These are phyloP conservation scores for Gobio gobio DNA, from an alignment of 2,113 vertebrate genomes.

Conservation along the genomic window DNA sequence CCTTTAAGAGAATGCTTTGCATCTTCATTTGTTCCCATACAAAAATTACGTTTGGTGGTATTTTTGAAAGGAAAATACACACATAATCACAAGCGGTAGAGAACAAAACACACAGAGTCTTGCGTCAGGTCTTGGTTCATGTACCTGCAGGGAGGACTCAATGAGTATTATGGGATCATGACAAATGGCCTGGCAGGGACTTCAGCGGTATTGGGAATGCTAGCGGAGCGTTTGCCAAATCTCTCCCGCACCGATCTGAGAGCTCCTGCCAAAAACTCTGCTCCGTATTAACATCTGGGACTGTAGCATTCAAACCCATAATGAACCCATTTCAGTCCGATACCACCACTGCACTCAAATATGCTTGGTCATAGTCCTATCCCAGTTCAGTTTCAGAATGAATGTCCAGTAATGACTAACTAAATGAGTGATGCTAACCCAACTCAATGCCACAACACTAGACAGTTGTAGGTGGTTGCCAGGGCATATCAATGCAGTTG, in stretches of 20 bases:
- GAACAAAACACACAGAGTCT: neutral
- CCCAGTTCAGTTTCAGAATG: neutral
- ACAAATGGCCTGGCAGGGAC: slow-evolving; percentile 10
- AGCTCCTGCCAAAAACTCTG: slow-evolving; percentile 6
- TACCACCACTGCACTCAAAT: slow-evolving; percentile 3
- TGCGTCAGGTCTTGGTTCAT: neutral
- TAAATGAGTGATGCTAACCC: neutral
- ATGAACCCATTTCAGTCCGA: neutral
- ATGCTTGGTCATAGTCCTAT: neutral
- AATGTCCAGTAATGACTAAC: neutral
- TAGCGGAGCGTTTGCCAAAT: neutral
- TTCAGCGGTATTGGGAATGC: neutral
- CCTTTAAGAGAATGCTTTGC: slow-evolving; percentile 70
- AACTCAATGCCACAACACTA: neutral
- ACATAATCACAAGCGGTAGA: neutral
- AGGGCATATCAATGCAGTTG: neutral
- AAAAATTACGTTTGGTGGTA: neutral
- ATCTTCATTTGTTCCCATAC: neutral
- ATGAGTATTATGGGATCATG: slow-evolving; percentile 3
- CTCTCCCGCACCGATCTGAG: neutral
- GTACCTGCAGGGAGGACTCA: neutral
- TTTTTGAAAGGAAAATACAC: neutral
- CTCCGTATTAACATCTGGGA: slow-evolving; percentile 9
- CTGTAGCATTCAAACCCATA: slow-evolving; percentile 7
- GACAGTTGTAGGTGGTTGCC: neutral